A percentile compares a stretch with the other conserved stretches of the same genome.
These are phyloP conservation scores for Microplitis demolitor DNA, from an alignment of 1,140 invertebrate species.

Conservation along the genomic window DNA sequence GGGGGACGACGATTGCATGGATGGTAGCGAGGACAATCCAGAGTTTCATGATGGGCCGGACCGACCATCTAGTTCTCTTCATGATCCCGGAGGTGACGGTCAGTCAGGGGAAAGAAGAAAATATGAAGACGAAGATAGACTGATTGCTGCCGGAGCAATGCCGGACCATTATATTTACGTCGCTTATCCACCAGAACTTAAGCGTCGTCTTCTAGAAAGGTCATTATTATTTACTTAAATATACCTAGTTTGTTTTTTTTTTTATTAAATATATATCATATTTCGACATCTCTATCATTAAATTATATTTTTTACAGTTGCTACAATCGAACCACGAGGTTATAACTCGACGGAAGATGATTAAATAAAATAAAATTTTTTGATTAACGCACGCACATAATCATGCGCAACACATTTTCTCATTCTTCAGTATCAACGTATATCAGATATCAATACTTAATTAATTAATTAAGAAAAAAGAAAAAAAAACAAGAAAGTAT, in stretches of 20 bases:
- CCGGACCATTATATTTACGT: slow-evolving; percentile 83
- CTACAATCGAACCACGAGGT: slow-evolving; percentile 75
- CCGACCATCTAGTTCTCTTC: slow-evolving; percentile 46
- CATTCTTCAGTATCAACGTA: not conserved
- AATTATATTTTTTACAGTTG: slow-evolving; percentile 66
- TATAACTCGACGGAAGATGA: slow-evolving; percentile 57
- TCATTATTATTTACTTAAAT: slow-evolving; percentile 51
- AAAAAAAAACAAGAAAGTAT: not conserved
- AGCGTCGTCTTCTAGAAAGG: slow-evolving; percentile 79
- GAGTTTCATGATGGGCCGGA: slow-evolving; percentile 43
- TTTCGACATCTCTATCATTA: slow-evolving; percentile 11
- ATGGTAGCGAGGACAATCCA: slow-evolving; percentile 52
- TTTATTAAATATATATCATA: not conserved
- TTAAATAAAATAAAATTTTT: not conserved
- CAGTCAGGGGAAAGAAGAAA: slow-evolving; percentile 61
- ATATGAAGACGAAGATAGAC: slow-evolving; percentile 52
- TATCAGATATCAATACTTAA: not conserved
- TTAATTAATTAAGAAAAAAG: not conserved
- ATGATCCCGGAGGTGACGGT: slow-evolving; percentile 56
- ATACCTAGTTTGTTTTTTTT: not conserved
- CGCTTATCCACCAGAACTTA: slow-evolving; percentile 82
- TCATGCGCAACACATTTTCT: slow-evolving; percentile 8
- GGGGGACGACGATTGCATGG: slow-evolving; percentile 49
- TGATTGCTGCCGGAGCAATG: slow-evolving; percentile 45
- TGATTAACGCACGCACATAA: slow-evolving; percentile 18